Evolutionary conservation across 1,140 invertebrate genomes (phyloP), one percentile per base, ranked within the genome.

Genomic region (Drosophila repleta): DNA sequence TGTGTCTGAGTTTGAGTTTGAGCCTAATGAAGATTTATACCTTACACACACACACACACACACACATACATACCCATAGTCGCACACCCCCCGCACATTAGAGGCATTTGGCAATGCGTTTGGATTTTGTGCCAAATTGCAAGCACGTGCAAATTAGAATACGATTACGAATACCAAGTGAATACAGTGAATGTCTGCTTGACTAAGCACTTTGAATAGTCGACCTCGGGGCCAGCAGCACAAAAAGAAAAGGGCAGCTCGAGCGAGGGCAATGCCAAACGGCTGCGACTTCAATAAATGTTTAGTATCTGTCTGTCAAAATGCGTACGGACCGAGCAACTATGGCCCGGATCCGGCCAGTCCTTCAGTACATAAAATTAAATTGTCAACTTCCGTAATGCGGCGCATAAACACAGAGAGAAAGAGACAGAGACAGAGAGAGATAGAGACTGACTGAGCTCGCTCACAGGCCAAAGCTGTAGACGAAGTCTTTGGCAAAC

Each of bases 81-180:
- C 39, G 4, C 39, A n/a, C 39, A 13, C 37, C 13, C 1, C 13
- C 37, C 43, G 10, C 43, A 46, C 29, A 62, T 71, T 62, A 57
- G 61, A 49, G 56, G 77, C 56, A 51, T 58, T 69, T 85, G 68
- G 81, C 57, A 60, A 29, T 68, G 70, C 70, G 45, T 18, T 35
- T 45, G 35, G 55, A 48, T 63, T 57, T 62, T 52, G 45, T 24
- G 63, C 56, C 56, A 81, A 85, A 87, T 88, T 87, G 82, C 83
- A 82, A 88, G 83, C 82, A 87, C 82, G 82, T 87, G 82, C 74
- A 79, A 87, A 87, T 88, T 88, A 87, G 82, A 87, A 87, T 87
- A 69, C 62, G 46, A 57, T 35, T 63, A 61, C 65, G 52, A 72
- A 65, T 64, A 58, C 62, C 64, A 39, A 46, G 13, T 64, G 43